Evolutionary conservation across 2,113 vertebrate genomes (phyloP).

Genomic region (Cettia cetti): DNA sequence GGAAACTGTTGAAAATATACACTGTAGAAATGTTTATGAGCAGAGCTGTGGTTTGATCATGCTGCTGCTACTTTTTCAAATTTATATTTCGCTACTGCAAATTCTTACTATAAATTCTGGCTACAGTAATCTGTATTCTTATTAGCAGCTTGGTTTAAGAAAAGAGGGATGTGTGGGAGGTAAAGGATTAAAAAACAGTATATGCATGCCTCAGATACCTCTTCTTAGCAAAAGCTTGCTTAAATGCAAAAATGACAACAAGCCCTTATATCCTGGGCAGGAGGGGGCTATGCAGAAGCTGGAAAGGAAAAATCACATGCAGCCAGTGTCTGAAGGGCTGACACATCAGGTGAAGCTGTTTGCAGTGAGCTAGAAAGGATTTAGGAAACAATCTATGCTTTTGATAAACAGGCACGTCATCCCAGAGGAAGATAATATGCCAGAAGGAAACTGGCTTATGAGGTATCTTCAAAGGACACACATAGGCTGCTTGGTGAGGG

Average conservation of each 20-base stretch:
- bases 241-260: background rate
- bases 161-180: slow-evolving; percentile 32
- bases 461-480: background rate
- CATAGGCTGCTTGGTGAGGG: background rate
- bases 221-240: slow-evolving; percentile 47
- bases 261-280: background rate
- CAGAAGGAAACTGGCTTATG: background rate
- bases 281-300: background rate
- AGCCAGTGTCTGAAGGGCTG: background rate
- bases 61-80: background rate
- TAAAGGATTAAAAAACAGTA: slow-evolving; percentile 46
- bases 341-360: slow-evolving; percentile 5
- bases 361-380: slow-evolving; percentile 3
- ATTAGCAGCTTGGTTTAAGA: slow-evolving; percentile 46
- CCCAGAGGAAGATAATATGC: background rate
- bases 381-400: background rate
- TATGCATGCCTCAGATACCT: slow-evolving; percentile 31
- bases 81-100: background rate
- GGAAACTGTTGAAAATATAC: background rate
- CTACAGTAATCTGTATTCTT: slow-evolving; percentile 54
- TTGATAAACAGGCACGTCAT: background rate
- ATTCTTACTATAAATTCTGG: slow-evolving; percentile 28
- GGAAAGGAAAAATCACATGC: background rate
- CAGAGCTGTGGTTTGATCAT: slow-evolving; percentile 1
- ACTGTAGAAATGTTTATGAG: background rate